Percentiles rank a stretch among this genome's conserved stretches.
phyloP scores from a whole-genome alignment of 2,113 vertebrate species.

The Pomatorhinus ruficollis region DNA sequence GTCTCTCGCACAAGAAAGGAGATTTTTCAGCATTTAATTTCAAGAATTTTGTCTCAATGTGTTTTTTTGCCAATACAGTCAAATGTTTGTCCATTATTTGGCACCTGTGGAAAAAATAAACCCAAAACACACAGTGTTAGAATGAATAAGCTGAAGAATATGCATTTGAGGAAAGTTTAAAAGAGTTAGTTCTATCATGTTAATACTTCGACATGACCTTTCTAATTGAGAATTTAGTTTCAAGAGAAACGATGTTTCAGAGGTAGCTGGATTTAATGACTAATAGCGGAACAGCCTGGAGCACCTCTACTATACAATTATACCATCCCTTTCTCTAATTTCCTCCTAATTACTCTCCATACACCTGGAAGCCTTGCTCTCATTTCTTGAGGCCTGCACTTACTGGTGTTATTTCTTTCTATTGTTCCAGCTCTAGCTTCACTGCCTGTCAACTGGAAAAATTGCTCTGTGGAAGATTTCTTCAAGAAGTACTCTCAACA shows the following conservation, averaged over 20 bases:
- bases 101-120: slow-evolving; percentile 76
- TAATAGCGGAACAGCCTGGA: neutral
- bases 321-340: neutral
- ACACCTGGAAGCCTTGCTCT: neutral
- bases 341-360: neutral
- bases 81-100: slow-evolving; percentile 95
- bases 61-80: slow-evolving; percentile 89
- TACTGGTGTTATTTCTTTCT: neutral
- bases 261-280: neutral
- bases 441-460: neutral
- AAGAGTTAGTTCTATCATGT: neutral
- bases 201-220: neutral
- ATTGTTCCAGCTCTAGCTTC: neutral
- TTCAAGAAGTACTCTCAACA: neutral
- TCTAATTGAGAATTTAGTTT: neutral
- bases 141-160: neutral
- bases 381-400: neutral
- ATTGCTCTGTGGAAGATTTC: neutral
- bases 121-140: neutral
- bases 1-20: slow-evolving; percentile 92
- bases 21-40: slow-evolving; percentile 96
- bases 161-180: neutral
- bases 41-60: slow-evolving; percentile 96
- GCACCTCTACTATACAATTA: neutral
- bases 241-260: neutral